Conservation (phyloP, 2,113 vertebrate species). For the Larimichthys crocea region DNA sequence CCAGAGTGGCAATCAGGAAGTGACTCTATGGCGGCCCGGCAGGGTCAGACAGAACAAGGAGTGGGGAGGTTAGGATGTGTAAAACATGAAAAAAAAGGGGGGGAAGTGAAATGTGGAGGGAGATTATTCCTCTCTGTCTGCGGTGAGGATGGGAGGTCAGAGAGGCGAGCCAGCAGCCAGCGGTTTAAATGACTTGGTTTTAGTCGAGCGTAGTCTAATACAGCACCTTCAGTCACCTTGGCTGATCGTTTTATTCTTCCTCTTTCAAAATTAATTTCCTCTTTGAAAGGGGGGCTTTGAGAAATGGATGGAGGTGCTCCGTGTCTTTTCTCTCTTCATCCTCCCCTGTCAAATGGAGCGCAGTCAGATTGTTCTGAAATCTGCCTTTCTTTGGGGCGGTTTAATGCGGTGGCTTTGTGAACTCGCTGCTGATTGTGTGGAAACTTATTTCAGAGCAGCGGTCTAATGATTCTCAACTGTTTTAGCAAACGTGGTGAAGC, state of each 20-base stretch:
- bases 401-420: slow-evolving; percentile 48
- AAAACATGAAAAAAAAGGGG: slow-evolving; percentile 22
- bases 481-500: background rate
- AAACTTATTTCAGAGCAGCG: slow-evolving; percentile 33
- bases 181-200: slow-evolving; percentile 75
- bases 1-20: slow-evolving; percentile 68
- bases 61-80: slow-evolving; percentile 53
- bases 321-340: background rate
- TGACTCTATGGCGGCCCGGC: slow-evolving; percentile 52
- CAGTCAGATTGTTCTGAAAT: slow-evolving; percentile 56
- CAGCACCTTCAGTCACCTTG: slow-evolving; percentile 60
- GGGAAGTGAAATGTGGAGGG: slow-evolving; percentile 44
- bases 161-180: slow-evolving; percentile 55
- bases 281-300: slow-evolving; percentile 63
- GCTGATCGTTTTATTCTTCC: slow-evolving; percentile 61
- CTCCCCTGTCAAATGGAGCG: slow-evolving; percentile 6
- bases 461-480: slow-evolving; percentile 20
- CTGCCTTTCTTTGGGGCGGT: slow-evolving; percentile 34
- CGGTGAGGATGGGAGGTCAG: slow-evolving; percentile 57
- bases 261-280: slow-evolving; percentile 75
- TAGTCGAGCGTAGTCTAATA: slow-evolving; percentile 66
- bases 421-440: slow-evolving; percentile 51
- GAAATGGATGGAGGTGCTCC: slow-evolving; percentile 46
- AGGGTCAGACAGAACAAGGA: slow-evolving; percentile 55
- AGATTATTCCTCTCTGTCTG: slow-evolving; percentile 63